A percentile compares a stretch with the other conserved stretches of the same genome.
These are phyloP conservation scores for Adineta ricciae DNA, from an alignment of 2,888 invertebrate genomes.

Conservation along the genomic window DNA sequence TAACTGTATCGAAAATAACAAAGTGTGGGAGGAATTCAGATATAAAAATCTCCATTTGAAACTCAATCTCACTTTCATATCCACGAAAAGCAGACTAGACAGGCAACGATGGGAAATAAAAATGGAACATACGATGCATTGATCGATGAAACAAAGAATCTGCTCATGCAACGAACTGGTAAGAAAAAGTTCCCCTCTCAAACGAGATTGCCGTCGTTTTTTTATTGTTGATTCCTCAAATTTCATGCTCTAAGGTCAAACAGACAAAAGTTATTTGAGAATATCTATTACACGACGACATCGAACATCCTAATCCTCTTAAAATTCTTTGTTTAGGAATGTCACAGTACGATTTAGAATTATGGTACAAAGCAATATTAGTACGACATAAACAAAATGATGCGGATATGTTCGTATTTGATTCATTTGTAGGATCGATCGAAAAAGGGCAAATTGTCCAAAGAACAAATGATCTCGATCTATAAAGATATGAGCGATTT, in stretches of 20 bases:
- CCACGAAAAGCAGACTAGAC: no score
- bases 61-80: no score
- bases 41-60: no score
- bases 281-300: neutral
- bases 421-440: neutral
- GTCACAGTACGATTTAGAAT: constrained; percentile 7
- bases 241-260: neutral
- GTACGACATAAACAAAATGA: neutral
- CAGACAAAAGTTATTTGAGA: neutral
- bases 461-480: neutral
- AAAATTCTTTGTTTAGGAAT: neutral
- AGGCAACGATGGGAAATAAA: neutral
- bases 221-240: neutral
- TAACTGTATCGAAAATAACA: neutral
- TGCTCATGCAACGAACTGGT: neutral
- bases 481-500: constrained; percentile 14
- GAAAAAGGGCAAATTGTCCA: constrained; percentile 5
- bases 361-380: constrained; percentile 18
- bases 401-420: neutral
- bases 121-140: neutral
- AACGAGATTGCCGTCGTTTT: no score
- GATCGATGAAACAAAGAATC: neutral
- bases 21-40: neutral
- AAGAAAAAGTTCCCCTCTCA: neutral
- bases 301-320: neutral